A percentile compares a stretch with the other conserved stretches of the same genome.
Conservation (phyloP, 1,140 invertebrate genomes). For the Pseudomyrmex dendroicus region DNA sequence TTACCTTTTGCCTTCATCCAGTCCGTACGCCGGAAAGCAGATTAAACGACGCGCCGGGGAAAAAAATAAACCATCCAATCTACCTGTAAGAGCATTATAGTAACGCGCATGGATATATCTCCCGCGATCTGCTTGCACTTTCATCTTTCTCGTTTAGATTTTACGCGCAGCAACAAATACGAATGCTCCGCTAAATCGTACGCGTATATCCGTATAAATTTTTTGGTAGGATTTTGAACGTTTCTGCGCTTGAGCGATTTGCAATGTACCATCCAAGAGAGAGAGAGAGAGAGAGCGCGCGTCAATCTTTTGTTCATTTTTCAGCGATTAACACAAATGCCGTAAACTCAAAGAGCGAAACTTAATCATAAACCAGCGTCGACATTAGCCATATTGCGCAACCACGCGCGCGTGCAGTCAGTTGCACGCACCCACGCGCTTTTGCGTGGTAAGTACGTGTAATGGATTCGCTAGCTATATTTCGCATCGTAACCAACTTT, state of each 20-base stretch:
- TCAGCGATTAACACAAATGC: background rate
- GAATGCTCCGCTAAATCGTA: no score
- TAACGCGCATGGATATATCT: background rate
- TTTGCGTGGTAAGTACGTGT: background rate
- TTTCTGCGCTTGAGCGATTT: background rate
- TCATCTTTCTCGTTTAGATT: background rate
- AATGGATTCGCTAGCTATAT: constrained; percentile 17
- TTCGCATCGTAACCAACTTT: constrained; percentile 14
- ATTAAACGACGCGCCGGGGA: constrained; percentile 9
- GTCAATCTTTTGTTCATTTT: background rate
- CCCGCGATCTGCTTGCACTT: background rate
- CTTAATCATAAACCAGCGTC: background rate
- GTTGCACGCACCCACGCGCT: background rate
- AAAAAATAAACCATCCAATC: constrained; percentile 17
- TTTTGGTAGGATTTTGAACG: background rate
- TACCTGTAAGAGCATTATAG: constrained; percentile 18
- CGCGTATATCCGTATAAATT: background rate
- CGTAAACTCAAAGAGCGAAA: background rate
- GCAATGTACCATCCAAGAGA: background rate
- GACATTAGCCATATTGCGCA: no score
- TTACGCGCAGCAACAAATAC: background rate
- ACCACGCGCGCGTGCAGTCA: no score
- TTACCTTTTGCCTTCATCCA: background rate
- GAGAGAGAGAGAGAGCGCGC: no score
- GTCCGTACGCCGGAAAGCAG: background rate